Percentiles rank a stretch among this genome's conserved stretches.
These are phyloP conservation scores for Agriopis aurantiaria DNA, from an alignment of 2,888 invertebrate species.

Conservation along the genomic window DNA sequence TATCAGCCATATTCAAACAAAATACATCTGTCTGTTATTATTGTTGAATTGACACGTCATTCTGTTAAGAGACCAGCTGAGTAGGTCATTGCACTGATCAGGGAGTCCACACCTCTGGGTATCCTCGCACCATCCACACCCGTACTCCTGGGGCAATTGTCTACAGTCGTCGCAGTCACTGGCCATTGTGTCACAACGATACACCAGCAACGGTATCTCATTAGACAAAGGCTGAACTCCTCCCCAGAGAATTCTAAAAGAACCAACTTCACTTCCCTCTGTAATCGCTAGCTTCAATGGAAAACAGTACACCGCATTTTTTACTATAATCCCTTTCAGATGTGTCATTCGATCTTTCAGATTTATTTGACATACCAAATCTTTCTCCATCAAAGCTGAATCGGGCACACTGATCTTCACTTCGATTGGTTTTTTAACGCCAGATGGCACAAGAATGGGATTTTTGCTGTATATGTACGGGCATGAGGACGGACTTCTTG, in stretches of 20 bases:
- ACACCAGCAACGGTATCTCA: slow-evolving; percentile 51
- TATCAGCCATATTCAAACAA: not conserved
- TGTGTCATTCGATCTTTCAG: slow-evolving; percentile 45
- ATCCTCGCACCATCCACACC: slow-evolving; percentile 3
- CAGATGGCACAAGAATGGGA: slow-evolving; percentile 54
- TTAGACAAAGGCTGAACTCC: slow-evolving; percentile 55
- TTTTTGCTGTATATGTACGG: slow-evolving; percentile 55
- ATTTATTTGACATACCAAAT: slow-evolving; percentile 46
- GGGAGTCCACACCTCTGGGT: not conserved
- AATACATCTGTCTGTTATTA: not conserved
- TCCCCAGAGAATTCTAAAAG: slow-evolving; percentile 49
- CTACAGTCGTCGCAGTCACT: slow-evolving; percentile 2
- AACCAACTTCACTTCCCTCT: slow-evolving; percentile 37
- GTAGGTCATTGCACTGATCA: slow-evolving; percentile 5
- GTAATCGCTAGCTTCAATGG: slow-evolving; percentile 46
- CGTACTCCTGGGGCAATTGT: not conserved
- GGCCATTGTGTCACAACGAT: slow-evolving; percentile 46
- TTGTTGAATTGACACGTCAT: not conserved
- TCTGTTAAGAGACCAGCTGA: slow-evolving; percentile 17
- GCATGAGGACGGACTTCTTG: slow-evolving; percentile 44
- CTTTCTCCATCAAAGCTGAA: slow-evolving; percentile 54
- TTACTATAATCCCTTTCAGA: slow-evolving; percentile 54
- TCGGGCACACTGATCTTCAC: slow-evolving; percentile 56
- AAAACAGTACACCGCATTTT: slow-evolving; percentile 55
- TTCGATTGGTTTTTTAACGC: slow-evolving; percentile 50